Base-by-base conservation (phyloP, 2,797 vertebrate genomes). In the Lophius americanus region DNA sequence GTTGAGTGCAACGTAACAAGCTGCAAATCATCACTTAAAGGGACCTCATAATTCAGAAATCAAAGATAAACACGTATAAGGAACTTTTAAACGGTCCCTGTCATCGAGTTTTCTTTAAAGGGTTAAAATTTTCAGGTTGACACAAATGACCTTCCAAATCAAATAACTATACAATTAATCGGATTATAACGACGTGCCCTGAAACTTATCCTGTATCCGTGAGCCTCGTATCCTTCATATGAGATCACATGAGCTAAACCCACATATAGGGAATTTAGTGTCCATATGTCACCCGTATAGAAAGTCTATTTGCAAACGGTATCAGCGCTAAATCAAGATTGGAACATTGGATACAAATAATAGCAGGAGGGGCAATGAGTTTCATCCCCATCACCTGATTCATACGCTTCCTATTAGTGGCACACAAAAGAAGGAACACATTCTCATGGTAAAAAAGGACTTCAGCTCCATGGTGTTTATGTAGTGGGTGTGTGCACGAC, bases 401-500 rank as follows among this genome's bases (percentile, higher is more conserved):
- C 86, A 79, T 68, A 32, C 14, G 3, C 51, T 73, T 81, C 60
- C 50, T 79, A 64, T 85, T 64, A 70, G 52, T 39, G 53, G 57
- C 13, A 73, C 32, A 68, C 60, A 78, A 75, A 71, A 72, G 69
- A 74, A 58, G 55, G 68, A 64, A 51, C 72, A 64, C 72, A 43
- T 78, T 85, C 74, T 86, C 79, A 73, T 69, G 75, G 75, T 62
- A 11, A 60, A 53, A 58, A 54, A 64, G 47, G 57, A 61, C 64
- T 85, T 63, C 42, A 33, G 55, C 53, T 61, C 4, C 9, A 7
- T 46, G 48, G 23, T 89, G 83, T 89, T 88, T 82, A 65, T 75
- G 37, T 47, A 83, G 66, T 51, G 86, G 81, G 79, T 67, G 83
- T 87, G 78, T 52, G 51, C 47, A 37, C 3, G 7, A 60, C 35